Evolutionary conservation across 2,888 invertebrate species (phyloP).

Genomic region (Epistrophella euchroma): DNA sequence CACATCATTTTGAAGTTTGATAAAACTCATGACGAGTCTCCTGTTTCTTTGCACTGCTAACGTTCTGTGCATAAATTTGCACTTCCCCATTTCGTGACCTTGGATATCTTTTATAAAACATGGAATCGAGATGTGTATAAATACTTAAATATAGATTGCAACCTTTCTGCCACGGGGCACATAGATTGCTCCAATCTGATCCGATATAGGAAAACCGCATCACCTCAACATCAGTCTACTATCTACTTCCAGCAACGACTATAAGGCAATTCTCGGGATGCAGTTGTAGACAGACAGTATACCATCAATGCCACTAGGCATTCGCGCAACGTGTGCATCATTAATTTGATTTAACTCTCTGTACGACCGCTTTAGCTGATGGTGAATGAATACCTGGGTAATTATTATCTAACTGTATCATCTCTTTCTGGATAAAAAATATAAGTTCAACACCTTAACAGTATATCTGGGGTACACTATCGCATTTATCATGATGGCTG

Average conservation of each 20-base stretch:
- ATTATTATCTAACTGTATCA: slow-evolving; percentile 68
- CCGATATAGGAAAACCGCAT: slow-evolving; percentile 13
- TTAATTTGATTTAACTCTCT: slow-evolving; percentile 62
- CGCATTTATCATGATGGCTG: background rate
- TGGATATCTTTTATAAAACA: background rate
- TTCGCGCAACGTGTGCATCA: slow-evolving; percentile 43
- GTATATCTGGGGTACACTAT: slow-evolving; percentile 3
- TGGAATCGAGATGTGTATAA: background rate
- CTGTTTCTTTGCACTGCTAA: background rate
- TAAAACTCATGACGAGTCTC: background rate
- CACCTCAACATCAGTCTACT: background rate
- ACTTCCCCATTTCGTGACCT: slow-evolving; percentile 23
- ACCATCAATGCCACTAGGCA: background rate
- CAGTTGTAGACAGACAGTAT: background rate
- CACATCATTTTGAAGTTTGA: background rate
- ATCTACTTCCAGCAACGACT: background rate
- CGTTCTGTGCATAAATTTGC: background rate
- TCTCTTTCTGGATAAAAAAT: slow-evolving; percentile 25
- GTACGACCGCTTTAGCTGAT: slow-evolving; percentile 36
- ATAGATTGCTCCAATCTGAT: slow-evolving; percentile 22
- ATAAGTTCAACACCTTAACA: slow-evolving; percentile 7
- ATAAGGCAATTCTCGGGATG: background rate
- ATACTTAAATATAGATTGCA: background rate
- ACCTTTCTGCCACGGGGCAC: background rate
- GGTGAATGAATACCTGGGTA: slow-evolving; percentile 37